A percentile compares a stretch with the other conserved stretches of the same genome.
Conservation (phyloP, 1,140 invertebrate species). For the Drosophila mayri region DNA sequence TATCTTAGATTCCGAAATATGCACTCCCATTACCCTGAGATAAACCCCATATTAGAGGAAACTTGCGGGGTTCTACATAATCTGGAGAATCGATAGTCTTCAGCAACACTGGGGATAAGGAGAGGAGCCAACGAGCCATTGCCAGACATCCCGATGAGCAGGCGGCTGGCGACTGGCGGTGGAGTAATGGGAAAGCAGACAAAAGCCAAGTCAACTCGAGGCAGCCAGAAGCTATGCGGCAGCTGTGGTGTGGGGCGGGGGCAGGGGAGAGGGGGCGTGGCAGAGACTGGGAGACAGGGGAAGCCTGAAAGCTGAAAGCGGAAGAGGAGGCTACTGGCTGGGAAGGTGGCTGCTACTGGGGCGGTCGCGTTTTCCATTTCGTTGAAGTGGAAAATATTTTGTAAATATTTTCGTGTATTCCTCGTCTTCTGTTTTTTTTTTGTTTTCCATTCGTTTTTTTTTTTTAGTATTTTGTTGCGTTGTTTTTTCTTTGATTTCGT, state of each 20-base stretch:
- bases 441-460: conserved; percentile 24
- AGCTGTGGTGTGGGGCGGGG: neutral
- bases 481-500: conserved; percentile 65
- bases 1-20: neutral
- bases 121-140: conserved; percentile 72
- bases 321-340: neutral
- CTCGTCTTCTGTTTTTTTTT: conserved; percentile 43
- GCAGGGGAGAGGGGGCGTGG: neutral
- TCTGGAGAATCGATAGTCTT: neutral
- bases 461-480: conserved; percentile 31
- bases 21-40: neutral
- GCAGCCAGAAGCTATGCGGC: conserved; percentile 46
- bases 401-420: conserved; percentile 80
- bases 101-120: neutral
- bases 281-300: neutral
- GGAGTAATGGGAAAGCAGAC: conserved; percentile 47
- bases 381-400: conserved; percentile 84
- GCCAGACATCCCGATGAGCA: conserved; percentile 63
- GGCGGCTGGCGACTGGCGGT: neutral
- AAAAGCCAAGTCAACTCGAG: conserved; percentile 80
- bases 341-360: conserved; percentile 57
- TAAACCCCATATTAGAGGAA: neutral
- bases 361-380: conserved; percentile 83
- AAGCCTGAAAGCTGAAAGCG: neutral
- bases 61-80: neutral